phyloP scores from a whole-genome alignment of 1,140 invertebrate species.

The Zaprionus tsacasi region DNA sequence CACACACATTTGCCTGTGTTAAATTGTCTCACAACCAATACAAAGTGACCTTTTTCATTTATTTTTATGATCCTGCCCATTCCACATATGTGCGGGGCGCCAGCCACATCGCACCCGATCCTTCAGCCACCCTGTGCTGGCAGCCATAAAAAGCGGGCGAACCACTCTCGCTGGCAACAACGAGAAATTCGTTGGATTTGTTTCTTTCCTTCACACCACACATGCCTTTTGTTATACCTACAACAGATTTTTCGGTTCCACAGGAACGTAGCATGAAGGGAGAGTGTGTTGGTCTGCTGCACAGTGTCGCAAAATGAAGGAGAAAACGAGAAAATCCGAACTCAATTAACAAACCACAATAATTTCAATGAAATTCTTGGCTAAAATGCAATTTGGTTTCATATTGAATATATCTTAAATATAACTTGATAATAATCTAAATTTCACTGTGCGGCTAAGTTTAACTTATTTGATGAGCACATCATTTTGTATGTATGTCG shows the following conservation, averaged over 20 bases:
- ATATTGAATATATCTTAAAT: background rate
- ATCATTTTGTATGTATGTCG: conserved; percentile 4
- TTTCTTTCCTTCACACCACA: conserved; percentile 13
- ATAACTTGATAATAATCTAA: too few relatives aligned
- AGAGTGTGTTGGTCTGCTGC: background rate
- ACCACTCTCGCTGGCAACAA: conserved; percentile 42
- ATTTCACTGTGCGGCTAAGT: background rate
- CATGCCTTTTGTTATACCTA: conserved; percentile 20
- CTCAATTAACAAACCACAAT: background rate
- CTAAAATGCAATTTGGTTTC: background rate
- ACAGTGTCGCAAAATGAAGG: conserved; percentile 4
- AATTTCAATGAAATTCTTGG: background rate
- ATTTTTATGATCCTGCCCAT: conserved; percentile 67
- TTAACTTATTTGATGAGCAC: conserved; percentile 6
- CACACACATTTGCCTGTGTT: conserved; percentile 79
- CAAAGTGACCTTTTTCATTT: conserved; percentile 81
- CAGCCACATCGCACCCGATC: conserved; percentile 3
- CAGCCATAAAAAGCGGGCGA: conserved; percentile 70
- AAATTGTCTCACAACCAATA: conserved; percentile 81
- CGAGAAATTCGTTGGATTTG: conserved; percentile 38
- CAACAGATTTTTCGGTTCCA: conserved; percentile 17
- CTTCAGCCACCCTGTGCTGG: background rate
- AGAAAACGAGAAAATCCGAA: background rate
- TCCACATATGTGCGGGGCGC: background rate
- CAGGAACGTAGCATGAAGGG: background rate